These are phyloP conservation scores for Glandiceps talaboti DNA, from an alignment of 53 echinoderm and acorn worm species.

Conservation along the genomic window DNA sequence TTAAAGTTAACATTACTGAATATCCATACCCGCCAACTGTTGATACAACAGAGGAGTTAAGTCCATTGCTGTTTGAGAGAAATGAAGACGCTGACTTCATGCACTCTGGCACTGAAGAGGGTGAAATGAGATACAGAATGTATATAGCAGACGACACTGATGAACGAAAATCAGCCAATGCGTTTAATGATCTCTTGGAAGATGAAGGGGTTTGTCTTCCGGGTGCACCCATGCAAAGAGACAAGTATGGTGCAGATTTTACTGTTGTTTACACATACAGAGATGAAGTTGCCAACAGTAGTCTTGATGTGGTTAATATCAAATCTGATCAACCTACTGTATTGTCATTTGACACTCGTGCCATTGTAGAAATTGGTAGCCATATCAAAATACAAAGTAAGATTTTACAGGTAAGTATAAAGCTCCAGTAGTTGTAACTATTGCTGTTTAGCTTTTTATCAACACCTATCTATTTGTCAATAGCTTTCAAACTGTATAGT, in stretches of 20 bases:
- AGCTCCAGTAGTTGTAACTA: too few relatives aligned
- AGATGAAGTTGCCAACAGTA: neutral
- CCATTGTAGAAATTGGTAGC: slow-evolving; percentile 62
- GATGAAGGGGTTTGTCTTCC: neutral
- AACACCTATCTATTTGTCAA: too few relatives aligned
- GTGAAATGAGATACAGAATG: neutral
- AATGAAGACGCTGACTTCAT: too few relatives aligned
- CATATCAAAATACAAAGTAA: slow-evolving; percentile 16
- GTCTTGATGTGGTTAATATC: slow-evolving; percentile 1
- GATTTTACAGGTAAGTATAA: neutral
- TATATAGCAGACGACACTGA: neutral
- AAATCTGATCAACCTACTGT: slow-evolving; percentile 24
- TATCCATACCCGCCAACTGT: too few relatives aligned
- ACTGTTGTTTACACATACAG: neutral
- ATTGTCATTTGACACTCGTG: slow-evolving; percentile 41
- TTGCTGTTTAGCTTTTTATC: too few relatives aligned
- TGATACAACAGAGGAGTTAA: too few relatives aligned
- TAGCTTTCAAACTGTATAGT: too few relatives aligned
- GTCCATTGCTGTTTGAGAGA: too few relatives aligned
- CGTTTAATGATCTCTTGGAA: neutral
- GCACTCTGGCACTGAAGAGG: too few relatives aligned
- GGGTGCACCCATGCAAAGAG: neutral
- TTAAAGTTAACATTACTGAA: too few relatives aligned
- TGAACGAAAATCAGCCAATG: neutral
- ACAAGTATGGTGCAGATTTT: neutral